Evolutionary conservation across 1,140 invertebrate species (phyloP).

Genomic region (Agrypnia vestita): DNA sequence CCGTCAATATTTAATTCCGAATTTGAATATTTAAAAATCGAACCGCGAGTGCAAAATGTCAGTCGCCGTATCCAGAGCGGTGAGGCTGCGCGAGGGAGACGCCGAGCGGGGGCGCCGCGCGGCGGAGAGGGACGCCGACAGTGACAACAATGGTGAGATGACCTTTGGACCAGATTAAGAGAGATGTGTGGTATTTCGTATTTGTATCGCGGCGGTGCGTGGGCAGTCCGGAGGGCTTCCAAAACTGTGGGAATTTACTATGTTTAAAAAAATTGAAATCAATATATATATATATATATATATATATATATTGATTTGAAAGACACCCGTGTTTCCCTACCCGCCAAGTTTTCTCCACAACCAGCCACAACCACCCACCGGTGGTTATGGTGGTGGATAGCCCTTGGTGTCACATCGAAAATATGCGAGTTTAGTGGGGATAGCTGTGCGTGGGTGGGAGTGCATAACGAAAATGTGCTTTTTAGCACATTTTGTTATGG

Average conservation of each 20-base stretch:
- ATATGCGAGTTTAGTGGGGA: no score
- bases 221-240: background rate
- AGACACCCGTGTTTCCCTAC: no score
- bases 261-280: no score
- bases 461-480: no score
- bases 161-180: conserved; percentile 45
- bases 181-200: conserved; percentile 42
- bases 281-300: no score
- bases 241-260: conserved; percentile 20
- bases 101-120: background rate
- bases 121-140: background rate
- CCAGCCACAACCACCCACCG: no score
- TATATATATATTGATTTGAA: no score
- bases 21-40: conserved; percentile 42
- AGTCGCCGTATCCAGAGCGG: conserved; percentile 28
- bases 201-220: conserved; percentile 14
- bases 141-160: conserved; percentile 30
- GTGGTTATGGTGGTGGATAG: no score
- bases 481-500: no score
- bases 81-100: conserved; percentile 2
- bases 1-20: conserved; percentile 39
- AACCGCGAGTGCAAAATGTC: conserved; percentile 39
- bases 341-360: no score
- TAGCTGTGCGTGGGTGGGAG: no score
- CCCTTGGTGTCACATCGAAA: no score